Evolutionary conservation across 2,888 invertebrate genomes (phyloP).

Genomic region (Cephonodes hylas): DNA sequence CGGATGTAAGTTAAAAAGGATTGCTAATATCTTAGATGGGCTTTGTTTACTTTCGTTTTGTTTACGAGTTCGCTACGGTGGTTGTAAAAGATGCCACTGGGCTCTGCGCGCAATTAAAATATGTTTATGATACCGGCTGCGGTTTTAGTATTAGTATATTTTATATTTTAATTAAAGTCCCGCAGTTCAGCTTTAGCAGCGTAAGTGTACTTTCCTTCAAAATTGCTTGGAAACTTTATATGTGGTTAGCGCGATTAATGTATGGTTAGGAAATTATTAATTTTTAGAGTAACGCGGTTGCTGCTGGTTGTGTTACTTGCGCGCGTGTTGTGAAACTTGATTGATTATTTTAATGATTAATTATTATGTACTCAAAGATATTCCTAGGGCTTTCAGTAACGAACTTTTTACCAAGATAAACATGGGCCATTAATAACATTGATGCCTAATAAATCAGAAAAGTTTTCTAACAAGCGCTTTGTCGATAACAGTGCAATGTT

Average conservation of each 20-base stretch:
- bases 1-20: slow-evolving; percentile 72
- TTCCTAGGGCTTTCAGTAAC: too few relatives aligned
- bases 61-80: slow-evolving; percentile 15
- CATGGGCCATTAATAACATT: too few relatives aligned
- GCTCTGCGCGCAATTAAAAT: slow-evolving; percentile 16
- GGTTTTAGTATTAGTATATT: slow-evolving; percentile 7
- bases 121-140: not conserved
- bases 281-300: not conserved
- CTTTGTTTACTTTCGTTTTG: slow-evolving; percentile 21
- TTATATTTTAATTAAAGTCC: slow-evolving; percentile 7
- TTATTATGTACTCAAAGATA: too few relatives aligned
- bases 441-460: too few relatives aligned
- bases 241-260: slow-evolving; percentile 4
- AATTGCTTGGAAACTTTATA: slow-evolving; percentile 1
- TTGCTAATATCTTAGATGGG: slow-evolving; percentile 75
- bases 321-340: too few relatives aligned
- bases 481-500: too few relatives aligned
- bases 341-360: too few relatives aligned
- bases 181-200: not conserved
- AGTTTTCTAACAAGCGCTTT: too few relatives aligned
- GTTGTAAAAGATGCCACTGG: slow-evolving; percentile 9
- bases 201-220: slow-evolving; percentile 5
- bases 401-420: too few relatives aligned
- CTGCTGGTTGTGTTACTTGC: not conserved
- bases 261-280: not conserved